These are phyloP conservation scores for Folsomia manolachei DNA, from an alignment of 2,888 invertebrate species.

Conservation along the genomic window DNA sequence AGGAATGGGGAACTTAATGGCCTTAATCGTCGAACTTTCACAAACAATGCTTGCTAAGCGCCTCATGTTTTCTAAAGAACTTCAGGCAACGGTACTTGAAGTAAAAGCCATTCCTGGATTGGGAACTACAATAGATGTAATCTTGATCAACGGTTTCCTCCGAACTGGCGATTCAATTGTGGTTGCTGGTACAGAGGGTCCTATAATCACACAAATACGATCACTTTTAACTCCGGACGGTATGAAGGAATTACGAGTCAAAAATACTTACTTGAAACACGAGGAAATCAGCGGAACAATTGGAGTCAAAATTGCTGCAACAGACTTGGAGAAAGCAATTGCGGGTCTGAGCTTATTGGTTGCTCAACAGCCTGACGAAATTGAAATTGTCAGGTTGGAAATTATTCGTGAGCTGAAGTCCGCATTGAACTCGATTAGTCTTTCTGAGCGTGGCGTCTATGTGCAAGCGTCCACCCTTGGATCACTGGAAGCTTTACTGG, in stretches of 20 bases:
- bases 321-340: slow-evolving; percentile 95
- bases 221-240: slow-evolving; percentile 97
- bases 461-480: slow-evolving; percentile 99
- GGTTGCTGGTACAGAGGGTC: slow-evolving; percentile 95
- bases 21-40: slow-evolving; percentile 86
- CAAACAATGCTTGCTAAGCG: slow-evolving; percentile 85
- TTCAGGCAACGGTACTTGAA: slow-evolving; percentile 65
- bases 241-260: slow-evolving; percentile 92
- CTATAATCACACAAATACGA: slow-evolving; percentile 94
- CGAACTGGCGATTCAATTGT: slow-evolving; percentile 91
- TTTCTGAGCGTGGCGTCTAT: slow-evolving; percentile 89
- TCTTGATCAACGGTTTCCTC: slow-evolving; percentile 93
- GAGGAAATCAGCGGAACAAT: slow-evolving; percentile 94
- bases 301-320: slow-evolving; percentile 97
- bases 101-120: slow-evolving; percentile 96
- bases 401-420: slow-evolving; percentile 81
- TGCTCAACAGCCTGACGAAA: slow-evolving; percentile 89
- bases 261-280: slow-evolving; percentile 91
- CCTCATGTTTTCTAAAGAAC: slow-evolving; percentile 85
- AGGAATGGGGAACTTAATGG: slow-evolving; percentile 95
- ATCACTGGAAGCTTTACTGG: slow-evolving; percentile 91
- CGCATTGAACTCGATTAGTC: slow-evolving; percentile 86
- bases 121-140: slow-evolving; percentile 98
- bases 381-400: slow-evolving; percentile 81
- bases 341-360: slow-evolving; percentile 91